These are phyloP conservation scores for Echiichthys vipera DNA, from an alignment of 2,797 vertebrate species.

Conservation along the genomic window DNA sequence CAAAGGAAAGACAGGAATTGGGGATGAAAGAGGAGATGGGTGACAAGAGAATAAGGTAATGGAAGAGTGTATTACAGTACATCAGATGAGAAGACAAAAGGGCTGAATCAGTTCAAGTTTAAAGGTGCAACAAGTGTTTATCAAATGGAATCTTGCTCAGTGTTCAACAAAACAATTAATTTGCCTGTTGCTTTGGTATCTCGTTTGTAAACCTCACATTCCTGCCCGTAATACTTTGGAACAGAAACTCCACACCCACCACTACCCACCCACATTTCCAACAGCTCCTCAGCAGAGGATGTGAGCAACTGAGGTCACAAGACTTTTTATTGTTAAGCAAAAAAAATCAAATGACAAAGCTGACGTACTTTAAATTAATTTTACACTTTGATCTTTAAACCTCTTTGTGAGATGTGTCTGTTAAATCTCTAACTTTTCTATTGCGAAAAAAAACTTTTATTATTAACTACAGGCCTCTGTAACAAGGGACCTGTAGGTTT, in stretches of 20 bases:
- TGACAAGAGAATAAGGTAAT: not conserved
- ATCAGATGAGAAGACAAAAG: not conserved
- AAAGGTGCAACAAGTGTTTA: not conserved
- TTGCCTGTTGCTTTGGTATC: conserved; percentile 1
- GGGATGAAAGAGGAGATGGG: not conserved
- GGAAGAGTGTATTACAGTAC: not conserved
- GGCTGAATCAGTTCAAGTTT: not conserved
- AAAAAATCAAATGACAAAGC: not conserved
- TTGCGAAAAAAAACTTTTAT: not conserved
- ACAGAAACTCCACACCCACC: conserved; percentile 31
- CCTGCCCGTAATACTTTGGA: conserved; percentile 17
- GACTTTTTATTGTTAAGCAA: conserved; percentile 19
- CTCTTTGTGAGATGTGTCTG: too few relatives aligned
- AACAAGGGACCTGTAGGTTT: not conserved
- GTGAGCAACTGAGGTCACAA: conserved; percentile 14
- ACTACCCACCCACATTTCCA: conserved; percentile 36
- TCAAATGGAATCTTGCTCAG: not conserved
- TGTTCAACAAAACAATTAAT: conserved; percentile 1
- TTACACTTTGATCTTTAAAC: too few relatives aligned
- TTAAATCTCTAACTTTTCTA: not conserved
- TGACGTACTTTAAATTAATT: too few relatives aligned
- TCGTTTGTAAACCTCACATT: conserved; percentile 20
- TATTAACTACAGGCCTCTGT: not conserved
- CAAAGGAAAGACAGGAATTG: not conserved
- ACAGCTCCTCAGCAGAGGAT: conserved; percentile 15